A percentile compares a stretch with the other conserved stretches of the same genome.
Evolutionary conservation across 2,797 vertebrate genomes (phyloP).

Genomic region (Trachurus trachurus): DNA sequence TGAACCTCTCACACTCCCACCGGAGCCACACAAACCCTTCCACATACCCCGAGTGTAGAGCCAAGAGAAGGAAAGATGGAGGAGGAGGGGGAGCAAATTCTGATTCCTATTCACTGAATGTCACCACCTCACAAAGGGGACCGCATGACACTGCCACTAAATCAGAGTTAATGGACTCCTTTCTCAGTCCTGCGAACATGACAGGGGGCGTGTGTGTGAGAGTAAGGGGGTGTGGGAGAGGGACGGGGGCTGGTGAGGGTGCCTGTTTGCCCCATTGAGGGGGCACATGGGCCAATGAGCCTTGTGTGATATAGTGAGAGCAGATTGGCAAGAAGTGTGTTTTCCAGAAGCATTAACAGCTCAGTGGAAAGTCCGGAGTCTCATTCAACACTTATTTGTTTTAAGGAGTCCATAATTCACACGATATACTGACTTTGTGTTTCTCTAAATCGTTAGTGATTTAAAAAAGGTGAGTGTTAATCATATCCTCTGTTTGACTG

Average conservation of each 20-base stretch:
- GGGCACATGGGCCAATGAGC: conserved; percentile 76
- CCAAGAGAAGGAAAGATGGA: conserved; percentile 64
- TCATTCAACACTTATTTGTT: conserved; percentile 62
- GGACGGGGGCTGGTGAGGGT: conserved; percentile 62
- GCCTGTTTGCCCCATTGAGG: conserved; percentile 71
- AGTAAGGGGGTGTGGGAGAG: conserved; percentile 59
- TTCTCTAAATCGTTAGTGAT: conserved; percentile 23
- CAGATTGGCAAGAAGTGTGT: conserved; percentile 52
- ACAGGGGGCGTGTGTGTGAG: conserved; percentile 82
- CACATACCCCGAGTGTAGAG: conserved; percentile 51
- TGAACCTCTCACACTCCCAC: conserved; percentile 60
- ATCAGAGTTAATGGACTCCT: conserved; percentile 89
- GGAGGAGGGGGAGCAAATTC: conserved; percentile 73
- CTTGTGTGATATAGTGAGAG: conserved; percentile 65
- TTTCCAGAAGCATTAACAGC: conserved; percentile 59
- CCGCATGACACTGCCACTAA: conserved; percentile 85
- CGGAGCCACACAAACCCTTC: conserved; percentile 49
- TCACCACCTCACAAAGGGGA: conserved; percentile 85
- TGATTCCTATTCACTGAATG: conserved; percentile 85
- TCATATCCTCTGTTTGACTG: conserved; percentile 58
- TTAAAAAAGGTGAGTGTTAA: conserved; percentile 52
- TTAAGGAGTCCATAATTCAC: conserved; percentile 43
- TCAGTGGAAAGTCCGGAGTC: conserved; percentile 27
- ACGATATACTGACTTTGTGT: neutral
- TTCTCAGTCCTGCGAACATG: conserved; percentile 83